A percentile compares a stretch with the other conserved stretches of the same genome.
phyloP scores from a whole-genome alignment of 2,888 invertebrate genomes.

The Eugnorisma glareosa region DNA sequence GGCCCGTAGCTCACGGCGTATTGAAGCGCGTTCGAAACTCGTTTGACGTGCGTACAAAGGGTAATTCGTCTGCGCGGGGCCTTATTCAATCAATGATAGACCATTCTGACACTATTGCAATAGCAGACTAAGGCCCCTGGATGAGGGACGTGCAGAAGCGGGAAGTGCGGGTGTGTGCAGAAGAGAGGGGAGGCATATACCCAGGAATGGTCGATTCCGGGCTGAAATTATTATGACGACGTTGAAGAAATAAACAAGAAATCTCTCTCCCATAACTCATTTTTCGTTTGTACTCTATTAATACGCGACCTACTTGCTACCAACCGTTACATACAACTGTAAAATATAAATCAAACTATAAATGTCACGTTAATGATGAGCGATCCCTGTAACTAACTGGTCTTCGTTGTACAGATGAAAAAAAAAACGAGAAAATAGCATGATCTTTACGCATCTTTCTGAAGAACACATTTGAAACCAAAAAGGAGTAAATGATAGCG shows the following conservation, averaged over 20 bases:
- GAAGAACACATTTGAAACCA: not conserved
- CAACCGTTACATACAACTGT: constrained; percentile 48
- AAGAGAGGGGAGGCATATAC: not conserved
- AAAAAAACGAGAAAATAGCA: too few species aligned
- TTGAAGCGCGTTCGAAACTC: too few species aligned
- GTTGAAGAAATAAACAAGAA: not conserved
- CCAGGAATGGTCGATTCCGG: not conserved
- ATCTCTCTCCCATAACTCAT: not conserved
- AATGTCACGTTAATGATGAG: constrained; percentile 18
- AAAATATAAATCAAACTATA: constrained; percentile 45
- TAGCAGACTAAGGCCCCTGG: too few species aligned
- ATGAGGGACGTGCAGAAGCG: too few species aligned
- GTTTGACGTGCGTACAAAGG: too few species aligned
- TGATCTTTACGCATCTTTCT: not conserved
- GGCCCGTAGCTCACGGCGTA: too few species aligned
- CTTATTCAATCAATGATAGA: too few species aligned
- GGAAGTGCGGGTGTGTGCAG: not conserved
- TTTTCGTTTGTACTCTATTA: constrained; percentile 20
- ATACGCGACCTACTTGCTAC: constrained; percentile 38
- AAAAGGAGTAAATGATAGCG: not conserved
- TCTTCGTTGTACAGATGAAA: too few species aligned
- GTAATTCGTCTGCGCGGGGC: too few species aligned
- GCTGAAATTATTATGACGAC: not conserved
- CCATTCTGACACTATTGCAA: too few species aligned
- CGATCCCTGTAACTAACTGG: constrained; percentile 12